Evolutionary conservation across 2,888 invertebrate genomes (phyloP), one percentile per base, ranked within the genome.

Genomic region (Drosophila peninsularis): DNA sequence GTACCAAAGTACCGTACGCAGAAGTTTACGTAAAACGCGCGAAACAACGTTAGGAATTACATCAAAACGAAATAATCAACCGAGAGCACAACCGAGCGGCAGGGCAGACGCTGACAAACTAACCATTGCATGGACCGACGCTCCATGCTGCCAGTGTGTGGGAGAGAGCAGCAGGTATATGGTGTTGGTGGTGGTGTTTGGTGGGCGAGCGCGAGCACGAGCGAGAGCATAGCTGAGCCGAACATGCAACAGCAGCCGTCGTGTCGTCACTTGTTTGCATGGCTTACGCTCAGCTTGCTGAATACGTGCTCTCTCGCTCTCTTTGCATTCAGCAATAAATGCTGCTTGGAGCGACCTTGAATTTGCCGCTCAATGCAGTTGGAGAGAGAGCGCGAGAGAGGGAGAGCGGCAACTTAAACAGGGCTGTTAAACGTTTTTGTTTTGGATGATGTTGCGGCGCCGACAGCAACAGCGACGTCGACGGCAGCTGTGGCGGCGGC

Each of bases 41-140:
- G 78, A 62, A 56, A 80, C 44, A 17, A 36, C 52, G 64, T 64
- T 58, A 41, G 30, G 27, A 30, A 19, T 54, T 34, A 21, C 50
- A 68, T 32, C 9, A 56, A 42, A 14, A 39, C 24, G 17, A 34
- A 56, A 69, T 56, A 57, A 60, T 49, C 69, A 78, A 71, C 82
- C 82, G 84, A 70, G 71, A 82, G 66, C 85, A 84, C 83, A 75
- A 77, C 83, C 83, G 69, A 67, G 80, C 69, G 72, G 85, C 75
- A 82, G 56, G 53, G 80, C 82, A 74, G 71, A 71, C 82, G 83
- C 80, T 82, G 84, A 79, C 75, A 73, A 84, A 84, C 83, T 84
- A 75, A 72, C 56, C 41, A 60, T 30, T 53, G 53, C 62, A 70
- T 37, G 63, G 64, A 60, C 53, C 62, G 36, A 13, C 41, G 52